Evolutionary conservation across 1,140 invertebrate genomes (phyloP), one percentile per base, ranked within the genome.

Genomic region (Camponotus floridanus): DNA sequence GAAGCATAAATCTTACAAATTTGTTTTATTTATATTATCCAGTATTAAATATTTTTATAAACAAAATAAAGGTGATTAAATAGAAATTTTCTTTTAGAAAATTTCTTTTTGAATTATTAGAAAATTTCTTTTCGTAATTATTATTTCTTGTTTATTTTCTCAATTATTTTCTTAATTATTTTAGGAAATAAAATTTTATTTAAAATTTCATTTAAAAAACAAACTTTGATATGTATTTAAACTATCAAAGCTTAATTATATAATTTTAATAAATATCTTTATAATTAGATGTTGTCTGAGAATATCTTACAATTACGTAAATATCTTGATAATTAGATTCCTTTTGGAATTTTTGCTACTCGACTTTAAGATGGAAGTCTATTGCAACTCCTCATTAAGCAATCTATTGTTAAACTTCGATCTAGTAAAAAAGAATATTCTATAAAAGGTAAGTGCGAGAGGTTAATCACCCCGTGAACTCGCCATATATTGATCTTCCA

Each of bases 401-500:
- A 31, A 36, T 67, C 31, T 0, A 36, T 33, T 33, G 9, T 48
- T 33, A 33, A 33, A 64, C 42, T 48, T 78, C 13, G 26, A 76
- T 51, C 51, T 2, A 55, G 2, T 8, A 57, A 71, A 9, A 15
- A 11, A 36, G 33, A 18, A 73, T 13, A 73, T 39, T 3, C 21
- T 26, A 26, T 73, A 57, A 26, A 15, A 13, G 26, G 26, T 15
- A 61, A 61, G 26, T 21, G 36, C 79, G 36, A 71, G 26, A 36
- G 79, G 79, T 83, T 83, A 83, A 74, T 74, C 79, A 83, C 79
- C 79, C 42, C 79, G 79, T 61, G 68, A 61, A 55, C 68, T 33
- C 68, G 68, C 79, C 67, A 73, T 83, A 83, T 83, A 83, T 83
- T 83, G 79, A 83, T 83, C 55, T 73, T 55, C 57, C 57, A 83